Evolutionary conservation across 2,113 vertebrate species (phyloP).

Genomic region (Microcebus ravelobensis): DNA sequence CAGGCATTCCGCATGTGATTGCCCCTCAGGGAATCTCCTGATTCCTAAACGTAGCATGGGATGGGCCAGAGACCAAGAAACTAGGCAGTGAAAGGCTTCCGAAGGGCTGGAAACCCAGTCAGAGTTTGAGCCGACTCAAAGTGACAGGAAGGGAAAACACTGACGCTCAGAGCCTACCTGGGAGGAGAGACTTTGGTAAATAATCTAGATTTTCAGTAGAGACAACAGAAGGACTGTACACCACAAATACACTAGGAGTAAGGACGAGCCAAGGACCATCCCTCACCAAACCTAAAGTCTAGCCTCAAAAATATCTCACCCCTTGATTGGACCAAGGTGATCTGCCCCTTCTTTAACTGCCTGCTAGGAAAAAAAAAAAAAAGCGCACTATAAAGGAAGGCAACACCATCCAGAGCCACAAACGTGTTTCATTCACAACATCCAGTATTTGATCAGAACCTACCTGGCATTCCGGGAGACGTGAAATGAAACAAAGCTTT

Average conservation of each 20-base stretch:
- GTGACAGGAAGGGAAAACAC: not conserved
- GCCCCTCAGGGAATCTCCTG: not conserved
- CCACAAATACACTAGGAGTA: not conserved
- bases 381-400: not conserved
- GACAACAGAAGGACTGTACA: not conserved
- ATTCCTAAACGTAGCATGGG: not conserved
- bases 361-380: not conserved
- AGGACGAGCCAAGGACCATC: not conserved
- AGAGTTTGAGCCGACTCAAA: not conserved
- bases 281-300: not conserved
- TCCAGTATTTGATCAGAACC: not conserved
- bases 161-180: not conserved
- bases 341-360: not conserved
- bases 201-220: not conserved
- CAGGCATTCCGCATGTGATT: not conserved
- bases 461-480: not conserved
- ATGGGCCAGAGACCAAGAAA: slow-evolving; percentile 2
- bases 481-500: not conserved
- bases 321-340: not conserved
- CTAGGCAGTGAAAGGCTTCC: not conserved
- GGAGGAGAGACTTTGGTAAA: not conserved
- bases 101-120: not conserved
- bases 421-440: not conserved
- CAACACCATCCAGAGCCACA: not conserved
- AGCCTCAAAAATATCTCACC: not conserved